Evolutionary conservation across 64 coral and sea anemone genomes (phyloP).

Genomic region (Montipora sp.): DNA sequence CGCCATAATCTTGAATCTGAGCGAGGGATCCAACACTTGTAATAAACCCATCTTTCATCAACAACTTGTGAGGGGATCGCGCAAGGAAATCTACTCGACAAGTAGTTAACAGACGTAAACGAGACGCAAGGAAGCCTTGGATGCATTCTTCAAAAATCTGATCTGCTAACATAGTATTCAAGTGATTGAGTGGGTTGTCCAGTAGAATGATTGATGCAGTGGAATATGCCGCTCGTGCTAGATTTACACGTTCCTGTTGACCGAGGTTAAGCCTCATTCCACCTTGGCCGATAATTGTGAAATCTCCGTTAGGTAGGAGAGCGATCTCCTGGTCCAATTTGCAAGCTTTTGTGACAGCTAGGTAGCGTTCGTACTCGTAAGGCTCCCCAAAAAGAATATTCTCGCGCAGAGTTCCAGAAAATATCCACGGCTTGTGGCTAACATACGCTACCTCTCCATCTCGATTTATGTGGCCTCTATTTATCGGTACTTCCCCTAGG

Average conservation of each 20-base stretch:
- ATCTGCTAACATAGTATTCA: slow-evolving; percentile 33
- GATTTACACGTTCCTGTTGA: slow-evolving; percentile 55
- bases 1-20: slow-evolving; percentile 54
- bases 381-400: slow-evolving; percentile 70
- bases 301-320: slow-evolving; percentile 38
- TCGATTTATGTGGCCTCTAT: slow-evolving; percentile 37
- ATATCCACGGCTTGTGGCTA: slow-evolving; percentile 66
- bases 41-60: slow-evolving; percentile 59
- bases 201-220: slow-evolving; percentile 66
- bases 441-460: slow-evolving; percentile 50
- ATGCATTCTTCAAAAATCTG: slow-evolving; percentile 70
- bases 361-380: slow-evolving; percentile 32
- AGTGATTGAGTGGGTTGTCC: slow-evolving; percentile 68
- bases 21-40: slow-evolving; percentile 35
- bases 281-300: slow-evolving; percentile 62
- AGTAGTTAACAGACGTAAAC: slow-evolving; percentile 54
- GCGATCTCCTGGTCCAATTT: slow-evolving; percentile 43
- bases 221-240: slow-evolving; percentile 72
- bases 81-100: slow-evolving; percentile 44
- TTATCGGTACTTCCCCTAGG: slow-evolving; percentile 45
- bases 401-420: slow-evolving; percentile 73
- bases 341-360: slow-evolving; percentile 27
- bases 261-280: slow-evolving; percentile 54
- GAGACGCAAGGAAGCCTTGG: slow-evolving; percentile 24
- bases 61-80: slow-evolving; percentile 55